Percentiles rank a stretch among this genome's conserved stretches.
Evolutionary conservation across 2,888 invertebrate genomes (phyloP).

Genomic region (Idaea aversata): DNA sequence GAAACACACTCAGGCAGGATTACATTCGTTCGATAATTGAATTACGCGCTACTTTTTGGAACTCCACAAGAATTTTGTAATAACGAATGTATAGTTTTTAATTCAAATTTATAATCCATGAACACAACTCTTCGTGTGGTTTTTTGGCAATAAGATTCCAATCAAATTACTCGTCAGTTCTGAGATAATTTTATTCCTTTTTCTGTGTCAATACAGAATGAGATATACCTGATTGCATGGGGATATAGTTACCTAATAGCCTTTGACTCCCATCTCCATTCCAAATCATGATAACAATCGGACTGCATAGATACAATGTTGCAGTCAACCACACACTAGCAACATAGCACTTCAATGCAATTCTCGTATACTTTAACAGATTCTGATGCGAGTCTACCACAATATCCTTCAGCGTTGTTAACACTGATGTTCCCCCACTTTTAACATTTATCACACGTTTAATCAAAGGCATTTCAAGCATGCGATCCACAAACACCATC

Average conservation of each 20-base stretch:
- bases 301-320: slow-evolving; percentile 56
- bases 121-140: no score
- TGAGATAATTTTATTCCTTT: no score
- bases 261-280: slow-evolving; percentile 51
- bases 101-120: no score
- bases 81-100: no score
- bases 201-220: no score
- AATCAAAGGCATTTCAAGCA: slow-evolving; percentile 59
- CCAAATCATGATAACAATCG: slow-evolving; percentile 55
- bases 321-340: slow-evolving; percentile 50
- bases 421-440: slow-evolving; percentile 27
- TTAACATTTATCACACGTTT: slow-evolving; percentile 33
- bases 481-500: slow-evolving; percentile 54
- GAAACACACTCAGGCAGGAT: background rate
- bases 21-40: no score
- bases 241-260: slow-evolving; percentile 51
- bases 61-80: no score
- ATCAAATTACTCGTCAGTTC: no score
- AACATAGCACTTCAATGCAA: slow-evolving; percentile 54
- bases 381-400: slow-evolving; percentile 50
- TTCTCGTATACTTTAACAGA: slow-evolving; percentile 46
- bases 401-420: slow-evolving; percentile 49
- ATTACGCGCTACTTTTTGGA: no score
- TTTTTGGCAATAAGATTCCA: no score
- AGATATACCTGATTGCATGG: no score